Percentiles rank a stretch among this genome's conserved stretches.
Evolutionary conservation across 2,113 vertebrate species (phyloP).

Genomic region (Periophthalmodon schlosseri): DNA sequence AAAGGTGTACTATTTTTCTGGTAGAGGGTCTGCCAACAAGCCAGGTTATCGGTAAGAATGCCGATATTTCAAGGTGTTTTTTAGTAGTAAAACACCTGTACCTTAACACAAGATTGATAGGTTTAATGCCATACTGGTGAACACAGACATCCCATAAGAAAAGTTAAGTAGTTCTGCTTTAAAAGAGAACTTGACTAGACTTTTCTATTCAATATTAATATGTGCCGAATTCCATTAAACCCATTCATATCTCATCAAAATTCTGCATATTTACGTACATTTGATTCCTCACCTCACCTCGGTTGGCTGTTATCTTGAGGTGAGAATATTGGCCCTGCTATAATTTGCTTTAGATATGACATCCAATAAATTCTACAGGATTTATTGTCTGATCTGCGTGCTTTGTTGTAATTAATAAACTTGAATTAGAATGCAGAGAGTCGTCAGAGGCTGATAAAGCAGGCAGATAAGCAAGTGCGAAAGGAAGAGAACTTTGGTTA

Average conservation of each 20-base stretch:
- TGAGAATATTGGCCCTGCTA: constrained; percentile 3
- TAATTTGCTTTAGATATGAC: constrained; percentile 14
- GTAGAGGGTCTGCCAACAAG: too few species aligned
- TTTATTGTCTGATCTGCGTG: not conserved
- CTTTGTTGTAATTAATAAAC: constrained; percentile 14
- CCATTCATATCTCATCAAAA: not conserved
- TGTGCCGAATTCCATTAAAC: not conserved
- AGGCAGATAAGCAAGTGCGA: constrained; percentile 4
- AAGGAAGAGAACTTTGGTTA: not conserved
- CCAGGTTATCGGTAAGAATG: too few species aligned
- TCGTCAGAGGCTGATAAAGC: not conserved
- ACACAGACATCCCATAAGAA: not conserved
- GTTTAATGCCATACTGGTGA: too few species aligned
- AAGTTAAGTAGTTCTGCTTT: too few species aligned
- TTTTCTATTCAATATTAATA: not conserved
- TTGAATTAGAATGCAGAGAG: not conserved
- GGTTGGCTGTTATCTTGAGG: not conserved
- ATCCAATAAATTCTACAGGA: not conserved
- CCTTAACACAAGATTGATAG: too few species aligned
- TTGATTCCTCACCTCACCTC: not conserved
- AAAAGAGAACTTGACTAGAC: not conserved
- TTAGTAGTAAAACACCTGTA: too few species aligned
- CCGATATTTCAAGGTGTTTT: too few species aligned
- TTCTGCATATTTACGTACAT: not conserved
- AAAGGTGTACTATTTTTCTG: too few species aligned